A percentile compares a stretch with the other conserved stretches of the same genome.
These are phyloP conservation scores for Drosophila auraria DNA, from an alignment of 1,140 invertebrate genomes.

Conservation along the genomic window DNA sequence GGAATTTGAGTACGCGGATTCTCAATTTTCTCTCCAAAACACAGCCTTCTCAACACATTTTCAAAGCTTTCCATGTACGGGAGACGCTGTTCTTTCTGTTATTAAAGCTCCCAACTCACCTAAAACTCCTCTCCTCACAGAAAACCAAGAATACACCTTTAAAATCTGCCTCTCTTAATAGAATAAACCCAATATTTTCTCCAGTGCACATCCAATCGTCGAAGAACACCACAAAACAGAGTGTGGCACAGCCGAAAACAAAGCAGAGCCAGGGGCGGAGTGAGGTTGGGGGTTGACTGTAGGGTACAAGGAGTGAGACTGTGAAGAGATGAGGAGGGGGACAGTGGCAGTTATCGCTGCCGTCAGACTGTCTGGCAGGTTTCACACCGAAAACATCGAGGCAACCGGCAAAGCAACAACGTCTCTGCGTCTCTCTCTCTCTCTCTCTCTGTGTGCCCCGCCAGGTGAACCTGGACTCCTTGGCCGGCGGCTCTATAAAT, in stretches of 20 bases:
- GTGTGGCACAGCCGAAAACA: constrained; percentile 67
- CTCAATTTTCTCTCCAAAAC: too few species aligned
- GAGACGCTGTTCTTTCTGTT: too few species aligned
- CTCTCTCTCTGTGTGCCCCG: neutral
- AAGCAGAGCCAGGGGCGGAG: constrained; percentile 45
- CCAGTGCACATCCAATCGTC: constrained; percentile 46
- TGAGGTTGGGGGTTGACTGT: neutral
- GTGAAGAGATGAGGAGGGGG: constrained; percentile 11
- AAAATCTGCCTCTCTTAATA: too few species aligned
- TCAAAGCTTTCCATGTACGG: too few species aligned
- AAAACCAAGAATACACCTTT: too few species aligned
- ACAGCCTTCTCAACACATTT: too few species aligned
- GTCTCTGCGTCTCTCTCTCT: constrained; percentile 8
- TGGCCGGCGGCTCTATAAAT: constrained; percentile 74
- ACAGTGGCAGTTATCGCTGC: constrained; percentile 55
- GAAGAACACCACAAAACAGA: constrained; percentile 78
- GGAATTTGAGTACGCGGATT: too few species aligned
- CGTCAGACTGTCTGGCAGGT: constrained; percentile 82
- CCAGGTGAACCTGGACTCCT: constrained; percentile 31
- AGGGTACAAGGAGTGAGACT: constrained; percentile 8
- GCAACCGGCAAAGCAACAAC: constrained; percentile 20
- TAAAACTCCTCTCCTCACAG: too few species aligned
- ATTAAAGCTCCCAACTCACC: too few species aligned
- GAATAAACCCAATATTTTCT: neutral
- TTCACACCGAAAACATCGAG: constrained; percentile 68